Conservation (phyloP, 2,888 invertebrate species). For the Drosophila hamatofila region DNA sequence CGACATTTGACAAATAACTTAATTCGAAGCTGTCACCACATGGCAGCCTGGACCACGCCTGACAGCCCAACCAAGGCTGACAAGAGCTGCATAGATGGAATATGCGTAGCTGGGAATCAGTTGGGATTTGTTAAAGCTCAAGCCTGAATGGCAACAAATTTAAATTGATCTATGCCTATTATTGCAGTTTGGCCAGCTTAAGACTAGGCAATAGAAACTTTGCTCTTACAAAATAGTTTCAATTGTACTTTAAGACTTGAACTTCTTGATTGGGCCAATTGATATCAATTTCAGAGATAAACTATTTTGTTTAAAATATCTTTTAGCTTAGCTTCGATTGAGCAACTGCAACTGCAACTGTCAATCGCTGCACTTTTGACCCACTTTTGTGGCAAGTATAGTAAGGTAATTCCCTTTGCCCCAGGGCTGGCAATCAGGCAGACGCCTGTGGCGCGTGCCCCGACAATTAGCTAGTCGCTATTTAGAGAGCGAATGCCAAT, state of each 20-base stretch:
- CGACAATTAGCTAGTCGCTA: conserved; percentile 58
- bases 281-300: neutral
- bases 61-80: conserved; percentile 21
- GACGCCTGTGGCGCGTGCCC: conserved; percentile 61
- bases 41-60: conserved; percentile 31
- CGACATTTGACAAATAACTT: conserved; percentile 79
- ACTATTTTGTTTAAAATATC: neutral
- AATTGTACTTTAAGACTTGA: neutral
- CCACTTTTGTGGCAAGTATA: conserved; percentile 45
- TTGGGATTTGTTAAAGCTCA: conserved; percentile 39
- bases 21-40: conserved; percentile 76
- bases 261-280: conserved; percentile 1
- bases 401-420: conserved; percentile 50
- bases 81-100: conserved; percentile 1
- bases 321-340: neutral
- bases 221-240: neutral
- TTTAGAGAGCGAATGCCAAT: conserved; percentile 65
- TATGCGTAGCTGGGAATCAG: conserved; percentile 18
- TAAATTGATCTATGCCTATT: neutral
- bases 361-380: conserved; percentile 63
- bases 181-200: neutral
- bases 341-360: neutral
- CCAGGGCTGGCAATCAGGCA: conserved; percentile 43
- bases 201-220: neutral
- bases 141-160: conserved; percentile 19